phyloP scores from a whole-genome alignment of 1,140 invertebrate genomes.

The Pogonus chalceus region DNA sequence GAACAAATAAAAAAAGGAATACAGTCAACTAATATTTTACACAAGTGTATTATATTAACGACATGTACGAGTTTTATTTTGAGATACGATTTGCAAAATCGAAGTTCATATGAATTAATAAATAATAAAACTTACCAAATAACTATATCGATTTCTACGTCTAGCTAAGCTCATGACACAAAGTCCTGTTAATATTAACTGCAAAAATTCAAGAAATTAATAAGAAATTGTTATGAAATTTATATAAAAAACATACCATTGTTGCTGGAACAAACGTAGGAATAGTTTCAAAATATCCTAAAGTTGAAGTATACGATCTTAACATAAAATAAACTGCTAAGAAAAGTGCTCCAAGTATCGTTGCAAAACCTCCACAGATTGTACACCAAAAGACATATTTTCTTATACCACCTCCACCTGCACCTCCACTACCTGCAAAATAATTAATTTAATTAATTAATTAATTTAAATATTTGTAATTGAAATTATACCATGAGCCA shows the following conservation, averaged over 20 bases:
- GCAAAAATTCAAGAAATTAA: constrained; percentile 28
- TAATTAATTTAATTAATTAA: no score
- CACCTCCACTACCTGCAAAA: constrained; percentile 24
- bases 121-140: constrained; percentile 55
- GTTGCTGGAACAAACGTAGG: constrained; percentile 72
- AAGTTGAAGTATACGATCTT: constrained; percentile 65
- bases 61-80: no score
- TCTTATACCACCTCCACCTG: constrained; percentile 36
- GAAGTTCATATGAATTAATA: constrained; percentile 2
- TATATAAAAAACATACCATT: constrained; percentile 45
- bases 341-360: constrained; percentile 62
- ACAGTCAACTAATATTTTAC: no score
- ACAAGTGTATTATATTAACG: no score
- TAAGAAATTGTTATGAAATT: neutral
- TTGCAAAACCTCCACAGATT: constrained; percentile 59
- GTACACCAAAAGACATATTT: constrained; percentile 71
- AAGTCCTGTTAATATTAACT: constrained; percentile 74
- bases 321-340: constrained; percentile 65
- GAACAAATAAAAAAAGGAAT: constrained; percentile 1
- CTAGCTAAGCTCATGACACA: constrained; percentile 76
- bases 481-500: constrained; percentile 12
- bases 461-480: no score
- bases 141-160: constrained; percentile 72
- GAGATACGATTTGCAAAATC: neutral
- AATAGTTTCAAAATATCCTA: constrained; percentile 75